Percentiles rank a stretch among this genome's conserved stretches.
Conservation (phyloP, 2,113 vertebrate genomes). For the Tiliqua scincoides region DNA sequence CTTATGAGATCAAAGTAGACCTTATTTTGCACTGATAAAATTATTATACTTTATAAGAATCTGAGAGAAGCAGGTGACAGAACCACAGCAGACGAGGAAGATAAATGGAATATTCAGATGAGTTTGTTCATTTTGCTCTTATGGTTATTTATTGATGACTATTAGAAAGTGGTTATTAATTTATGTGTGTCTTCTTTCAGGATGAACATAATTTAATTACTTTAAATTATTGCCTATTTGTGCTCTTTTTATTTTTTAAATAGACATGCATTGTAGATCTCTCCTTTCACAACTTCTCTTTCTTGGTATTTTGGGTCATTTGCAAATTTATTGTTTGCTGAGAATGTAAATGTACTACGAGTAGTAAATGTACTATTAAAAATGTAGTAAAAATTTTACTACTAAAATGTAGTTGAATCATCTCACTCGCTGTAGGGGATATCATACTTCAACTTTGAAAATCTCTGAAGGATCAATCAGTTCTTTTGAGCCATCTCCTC, state of each 20-base stretch:
- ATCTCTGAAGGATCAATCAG: neutral
- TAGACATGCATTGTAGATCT: neutral
- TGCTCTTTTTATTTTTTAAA: neutral
- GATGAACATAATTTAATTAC: constrained; percentile 6
- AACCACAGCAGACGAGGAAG: neutral
- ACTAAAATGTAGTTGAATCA: constrained; percentile 15
- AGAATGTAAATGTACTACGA: too few relatives aligned
- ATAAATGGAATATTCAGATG: constrained; percentile 19
- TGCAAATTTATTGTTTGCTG: constrained; percentile 32
- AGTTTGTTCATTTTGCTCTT: neutral
- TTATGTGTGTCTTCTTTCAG: neutral
- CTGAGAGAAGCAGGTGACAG: neutral
- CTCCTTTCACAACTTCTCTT: neutral
- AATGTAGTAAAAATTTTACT: too few relatives aligned
- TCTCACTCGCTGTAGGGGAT: neutral
- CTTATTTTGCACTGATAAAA: constrained; percentile 14
- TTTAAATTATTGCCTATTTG: neutral
- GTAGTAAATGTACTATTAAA: too few relatives aligned
- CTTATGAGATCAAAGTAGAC: neutral
- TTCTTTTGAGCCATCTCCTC: neutral
- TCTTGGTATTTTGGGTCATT: constrained; percentile 10
- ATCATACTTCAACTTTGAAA: constrained; percentile 37
- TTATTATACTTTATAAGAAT: neutral
- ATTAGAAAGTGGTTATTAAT: constrained; percentile 25
- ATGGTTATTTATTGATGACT: constrained; percentile 17